Base-by-base conservation (phyloP, 2,113 vertebrate genomes). In the Limnothrissa miodon region DNA sequence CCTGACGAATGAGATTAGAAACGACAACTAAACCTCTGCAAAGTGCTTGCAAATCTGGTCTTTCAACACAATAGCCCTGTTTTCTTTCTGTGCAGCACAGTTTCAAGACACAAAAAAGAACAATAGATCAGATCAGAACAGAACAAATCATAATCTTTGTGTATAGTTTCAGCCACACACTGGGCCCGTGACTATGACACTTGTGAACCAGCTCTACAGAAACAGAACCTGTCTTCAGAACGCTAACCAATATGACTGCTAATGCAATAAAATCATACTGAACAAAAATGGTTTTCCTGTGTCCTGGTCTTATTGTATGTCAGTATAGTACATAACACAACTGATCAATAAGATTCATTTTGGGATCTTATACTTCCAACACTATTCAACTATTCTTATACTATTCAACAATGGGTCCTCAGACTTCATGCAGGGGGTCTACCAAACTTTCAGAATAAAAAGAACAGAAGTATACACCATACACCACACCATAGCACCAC, bases 91-190 rank as follows among this genome's bases (percentile, higher is more conserved):
- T 86, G 44, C 45, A 84, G 45, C 79, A n/a, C 80, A 78, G 44
- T 81, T 62, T 82, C 78, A 83, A 51, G 48, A 74, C 62, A 84
- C 56, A 87, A 29, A 81, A 78, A 82, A 82, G 42, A 83, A 45
- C 66, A 86, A 74, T 74, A 74, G 62, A 15, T 70, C 62, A 70
- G 29, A 42, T 42, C 42, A 74, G 62, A 36, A 36, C 62, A 70
- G 29, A 36, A 36, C 62, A 70, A 13, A 15, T 74, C 66, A 15
- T 33, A 39, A 9, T 19, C 15, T 15, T 74, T 13, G 29, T 74
- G 66, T 74, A 70, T 33, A 36, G 25, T 36, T 74, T 33, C 36
- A 29, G 66, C 25, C 29, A 11, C 66, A 74, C 13, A 74, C 29
- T 74, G 33, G 66, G 29, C 66, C 66, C 15, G 4, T 74, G 66